Evolutionary conservation across 2,888 invertebrate species (phyloP).

Genomic region (Cryptops parisi): DNA sequence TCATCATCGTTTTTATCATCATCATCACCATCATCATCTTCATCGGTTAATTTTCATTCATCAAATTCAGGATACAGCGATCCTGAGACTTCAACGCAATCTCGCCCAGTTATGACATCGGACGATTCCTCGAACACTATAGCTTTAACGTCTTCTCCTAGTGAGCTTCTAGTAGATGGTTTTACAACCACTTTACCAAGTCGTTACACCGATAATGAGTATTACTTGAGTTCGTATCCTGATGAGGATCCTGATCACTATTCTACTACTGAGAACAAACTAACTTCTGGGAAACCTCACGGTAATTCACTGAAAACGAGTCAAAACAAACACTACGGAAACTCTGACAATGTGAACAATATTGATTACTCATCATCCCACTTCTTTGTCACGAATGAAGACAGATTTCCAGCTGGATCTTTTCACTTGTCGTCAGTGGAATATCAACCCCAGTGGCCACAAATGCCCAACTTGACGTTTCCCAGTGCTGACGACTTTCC

Average conservation of each 20-base stretch:
- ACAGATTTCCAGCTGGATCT: background rate
- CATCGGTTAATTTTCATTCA: background rate
- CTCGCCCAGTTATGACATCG: background rate
- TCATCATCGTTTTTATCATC: too few relatives aligned
- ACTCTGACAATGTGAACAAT: too few relatives aligned
- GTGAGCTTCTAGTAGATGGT: too few relatives aligned
- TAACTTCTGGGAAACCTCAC: background rate
- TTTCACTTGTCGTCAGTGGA: background rate
- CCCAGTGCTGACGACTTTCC: constrained; percentile 5
- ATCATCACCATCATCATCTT: too few relatives aligned
- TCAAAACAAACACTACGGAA: too few relatives aligned
- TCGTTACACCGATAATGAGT: too few relatives aligned
- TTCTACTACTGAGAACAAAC: background rate
- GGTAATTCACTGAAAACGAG: too few relatives aligned
- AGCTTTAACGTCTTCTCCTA: background rate
- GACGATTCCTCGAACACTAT: background rate
- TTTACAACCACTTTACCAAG: too few relatives aligned
- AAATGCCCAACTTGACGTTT: background rate
- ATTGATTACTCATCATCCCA: too few relatives aligned
- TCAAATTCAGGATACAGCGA: background rate
- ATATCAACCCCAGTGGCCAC: background rate
- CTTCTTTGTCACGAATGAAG: too few relatives aligned
- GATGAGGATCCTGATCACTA: background rate
- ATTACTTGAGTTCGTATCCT: background rate
- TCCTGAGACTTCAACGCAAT: background rate